Base-by-base conservation (phyloP, 1,140 invertebrate species). In the Macrobrachium rosenbergii region DNA sequence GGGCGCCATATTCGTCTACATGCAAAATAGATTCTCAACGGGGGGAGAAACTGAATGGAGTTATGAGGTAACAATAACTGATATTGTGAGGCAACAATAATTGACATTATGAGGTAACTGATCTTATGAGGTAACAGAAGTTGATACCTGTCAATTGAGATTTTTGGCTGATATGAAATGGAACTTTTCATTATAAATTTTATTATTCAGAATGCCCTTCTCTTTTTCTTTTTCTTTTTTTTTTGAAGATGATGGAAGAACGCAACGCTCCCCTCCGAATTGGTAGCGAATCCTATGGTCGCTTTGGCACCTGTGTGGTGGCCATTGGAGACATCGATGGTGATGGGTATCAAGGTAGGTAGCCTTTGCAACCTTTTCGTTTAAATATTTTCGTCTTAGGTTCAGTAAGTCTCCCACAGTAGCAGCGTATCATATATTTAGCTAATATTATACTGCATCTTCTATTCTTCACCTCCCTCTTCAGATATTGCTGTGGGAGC, bases 1-100 rank as follows among this genome's bases (percentile, higher is more conserved):
- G 28, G 86, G 86, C 14, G 86, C 86, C 19, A 78, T 88, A 16
- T 88, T 82, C 37, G 69, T 88, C 2, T 88, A 82, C 80, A 78
- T 82, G 79, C 86, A 88, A 72, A 67, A 43, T 0, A 37, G 10
- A 2, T 21, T 43, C 23, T 37, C 69, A 59, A 52, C n/a, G 17
- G 12, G 67, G 21, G 37, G 67, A n/a, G 17, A 19, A 3, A 12
- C 16, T 43, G 67, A 45, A 17, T 8, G 11, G 21, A n/a, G 52
- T 52, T 52, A 62, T 76, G 43, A 75, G 67, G 59, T n/a, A 10
- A 23, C 0, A n/a, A 19, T 23, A 11, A 21, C 10, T 43, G 19
- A 2, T 37, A 75, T 19, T 75, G 2, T 16, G 19, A 2, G 17
- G 28, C 5, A 75, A n/a, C 28, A 16, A 37, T 75, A 5, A 2